Percentiles rank a stretch among this genome's conserved stretches.
Conservation (phyloP, 2,113 vertebrate species). For the Synodontis membranacea region DNA sequence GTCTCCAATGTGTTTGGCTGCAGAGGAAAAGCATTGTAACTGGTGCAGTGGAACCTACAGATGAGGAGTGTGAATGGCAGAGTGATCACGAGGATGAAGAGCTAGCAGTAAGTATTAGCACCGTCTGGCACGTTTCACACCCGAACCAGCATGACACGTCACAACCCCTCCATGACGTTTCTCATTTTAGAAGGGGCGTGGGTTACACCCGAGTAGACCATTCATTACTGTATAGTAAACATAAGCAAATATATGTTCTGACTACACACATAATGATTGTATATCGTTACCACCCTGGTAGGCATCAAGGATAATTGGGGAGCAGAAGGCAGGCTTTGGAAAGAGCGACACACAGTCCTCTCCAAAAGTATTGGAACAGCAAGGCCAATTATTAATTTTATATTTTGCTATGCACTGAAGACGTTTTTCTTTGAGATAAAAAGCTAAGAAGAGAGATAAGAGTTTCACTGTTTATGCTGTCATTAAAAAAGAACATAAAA, state of each 20-base stretch:
- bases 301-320: background rate
- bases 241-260: background rate
- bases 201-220: background rate
- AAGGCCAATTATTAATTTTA: too few relatives aligned
- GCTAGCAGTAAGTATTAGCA: slow-evolving; percentile 80
- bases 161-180: background rate
- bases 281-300: background rate
- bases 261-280: background rate
- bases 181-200: background rate
- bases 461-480: too few relatives aligned
- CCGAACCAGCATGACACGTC: background rate
- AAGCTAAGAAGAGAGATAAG: too few relatives aligned
- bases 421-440: too few relatives aligned
- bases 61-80: slow-evolving; percentile 92
- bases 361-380: too few relatives aligned
- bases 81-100: slow-evolving; percentile 93
- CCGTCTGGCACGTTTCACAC: background rate
- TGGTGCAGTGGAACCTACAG: slow-evolving; percentile 87
- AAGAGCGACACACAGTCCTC: background rate
- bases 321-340: background rate
- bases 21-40: slow-evolving; percentile 83
- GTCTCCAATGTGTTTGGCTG: slow-evolving; percentile 20
- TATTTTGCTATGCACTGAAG: too few relatives aligned
- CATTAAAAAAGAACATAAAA: too few relatives aligned
- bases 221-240: background rate